These are phyloP conservation scores for Eueremaeus valkanovi DNA, from an alignment of 2,888 invertebrate genomes.

Conservation along the genomic window DNA sequence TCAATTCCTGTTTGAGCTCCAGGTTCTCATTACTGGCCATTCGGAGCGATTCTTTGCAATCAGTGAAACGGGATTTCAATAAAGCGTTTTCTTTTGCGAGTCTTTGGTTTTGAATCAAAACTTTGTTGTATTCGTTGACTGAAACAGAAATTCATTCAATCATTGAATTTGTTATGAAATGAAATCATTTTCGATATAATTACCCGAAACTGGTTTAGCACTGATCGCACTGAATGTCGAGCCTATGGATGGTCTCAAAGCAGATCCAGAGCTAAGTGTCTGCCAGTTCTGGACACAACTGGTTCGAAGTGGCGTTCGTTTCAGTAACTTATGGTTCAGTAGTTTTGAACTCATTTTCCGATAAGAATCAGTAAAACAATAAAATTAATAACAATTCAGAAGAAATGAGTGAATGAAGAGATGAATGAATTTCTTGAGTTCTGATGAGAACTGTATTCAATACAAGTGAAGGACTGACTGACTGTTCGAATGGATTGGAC, in stretches of 20 bases:
- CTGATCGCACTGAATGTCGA: neutral
- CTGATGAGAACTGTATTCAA: too few relatives aligned
- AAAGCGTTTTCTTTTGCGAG: constrained; percentile 17
- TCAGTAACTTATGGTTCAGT: neutral
- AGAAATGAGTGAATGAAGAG: too few relatives aligned
- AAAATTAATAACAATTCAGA: too few relatives aligned
- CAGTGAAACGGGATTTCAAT: neutral
- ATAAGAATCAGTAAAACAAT: too few relatives aligned
- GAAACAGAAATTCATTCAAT: neutral
- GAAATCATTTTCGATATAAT: neutral
- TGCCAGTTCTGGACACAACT: neutral
- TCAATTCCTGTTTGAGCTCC: neutral
- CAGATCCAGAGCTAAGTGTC: neutral
- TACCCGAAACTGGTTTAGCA: neutral
- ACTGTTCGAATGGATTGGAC: too few relatives aligned
- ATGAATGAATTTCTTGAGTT: too few relatives aligned
- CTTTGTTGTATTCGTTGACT: constrained; percentile 15
- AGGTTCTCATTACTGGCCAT: neutral
- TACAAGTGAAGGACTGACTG: too few relatives aligned
- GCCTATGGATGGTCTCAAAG: neutral
- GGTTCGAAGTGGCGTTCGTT: neutral
- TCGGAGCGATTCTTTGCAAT: neutral
- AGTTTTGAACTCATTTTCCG: neutral
- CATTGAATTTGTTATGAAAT: neutral
- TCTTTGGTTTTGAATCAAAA: constrained; percentile 20